Evolutionary conservation across 2,888 invertebrate genomes (phyloP).

Genomic region (Melieria crassipennis): DNA sequence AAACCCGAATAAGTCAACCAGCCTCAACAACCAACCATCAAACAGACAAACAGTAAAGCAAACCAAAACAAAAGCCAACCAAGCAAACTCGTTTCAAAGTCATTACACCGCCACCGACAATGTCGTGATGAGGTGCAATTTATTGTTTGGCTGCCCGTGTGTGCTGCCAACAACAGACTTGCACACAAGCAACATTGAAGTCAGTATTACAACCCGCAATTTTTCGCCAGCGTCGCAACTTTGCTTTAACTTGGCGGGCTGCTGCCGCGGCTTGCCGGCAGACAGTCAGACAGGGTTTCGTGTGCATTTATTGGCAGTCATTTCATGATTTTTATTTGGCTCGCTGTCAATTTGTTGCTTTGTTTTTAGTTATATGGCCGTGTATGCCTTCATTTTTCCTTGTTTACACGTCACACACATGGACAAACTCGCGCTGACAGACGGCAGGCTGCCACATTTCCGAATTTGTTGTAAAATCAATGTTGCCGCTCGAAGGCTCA

Average conservation of each 20-base stretch:
- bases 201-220: too few relatives aligned
- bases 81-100: slow-evolving; percentile 23
- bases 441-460: not conserved
- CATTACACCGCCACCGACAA: slow-evolving; percentile 5
- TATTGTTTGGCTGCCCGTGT: not conserved
- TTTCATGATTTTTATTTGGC: not conserved
- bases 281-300: too few relatives aligned
- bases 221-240: too few relatives aligned
- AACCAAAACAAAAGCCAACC: not conserved
- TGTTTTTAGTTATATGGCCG: not conserved
- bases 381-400: not conserved
- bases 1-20: not conserved
- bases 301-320: slow-evolving; percentile 7
- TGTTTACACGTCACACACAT: slow-evolving; percentile 2
- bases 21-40: too few relatives aligned
- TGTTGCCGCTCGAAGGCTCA: slow-evolving; percentile 22
- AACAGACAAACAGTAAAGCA: not conserved
- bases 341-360: not conserved
- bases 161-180: not conserved
- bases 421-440: not conserved
- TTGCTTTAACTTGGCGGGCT: too few relatives aligned
- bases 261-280: too few relatives aligned
- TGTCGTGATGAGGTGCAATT: slow-evolving; percentile 28
- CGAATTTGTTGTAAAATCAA: slow-evolving; percentile 28
- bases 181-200: not conserved